Base-by-base conservation (phyloP, 1,140 invertebrate genomes). In the Helicoverpa armigera region DNA sequence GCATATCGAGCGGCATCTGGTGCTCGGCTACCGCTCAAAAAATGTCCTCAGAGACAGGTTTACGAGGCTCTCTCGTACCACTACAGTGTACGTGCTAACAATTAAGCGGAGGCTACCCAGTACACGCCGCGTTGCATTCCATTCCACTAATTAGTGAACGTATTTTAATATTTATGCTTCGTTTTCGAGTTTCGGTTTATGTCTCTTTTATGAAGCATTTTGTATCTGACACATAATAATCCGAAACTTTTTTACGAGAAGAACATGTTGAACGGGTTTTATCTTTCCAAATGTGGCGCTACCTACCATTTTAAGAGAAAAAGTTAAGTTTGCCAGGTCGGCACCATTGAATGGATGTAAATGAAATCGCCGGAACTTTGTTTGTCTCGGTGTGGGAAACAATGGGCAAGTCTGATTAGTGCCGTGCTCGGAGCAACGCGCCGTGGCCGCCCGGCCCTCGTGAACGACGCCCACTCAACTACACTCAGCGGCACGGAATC, bases 261-360 rank as follows among this genome's bases (percentile, higher is more conserved):
- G 23, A 51, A 53, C 67, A 50, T 56, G 72, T 76, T 81, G 61
- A 61, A 69, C 75, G 54, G 13, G 35, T 61, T 58, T 18, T 73
- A 83, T 80, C 70, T 35, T 67, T 54, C 79, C 75, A 72, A 63
- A 48, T 82, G 83, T 54, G 16, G 9, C 13, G 54, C 70, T 83
- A 63, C 81, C 87, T 69, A 76, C 85, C 84, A 83, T 88, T 87
- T 89, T 85, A 88, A 88, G 83, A 87, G 83, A 60, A 81, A 65
- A 43, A 88, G 85, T 91, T 89, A 84, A 83, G 78, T 86, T 85
- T 87, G 75, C 74, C 75, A 78, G 74, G 83, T 80, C 65, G 69
- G 73, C 65, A 74, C 75, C 82, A 82, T 85, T 87, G 84, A 87
- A 88, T 82, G 87, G 85, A 89, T 90, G 87, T 90, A 88, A 91